Percentiles rank a stretch among this genome's conserved stretches.
phyloP scores from a whole-genome alignment of 2,113 vertebrate species.

The Nipponia nippon region DNA sequence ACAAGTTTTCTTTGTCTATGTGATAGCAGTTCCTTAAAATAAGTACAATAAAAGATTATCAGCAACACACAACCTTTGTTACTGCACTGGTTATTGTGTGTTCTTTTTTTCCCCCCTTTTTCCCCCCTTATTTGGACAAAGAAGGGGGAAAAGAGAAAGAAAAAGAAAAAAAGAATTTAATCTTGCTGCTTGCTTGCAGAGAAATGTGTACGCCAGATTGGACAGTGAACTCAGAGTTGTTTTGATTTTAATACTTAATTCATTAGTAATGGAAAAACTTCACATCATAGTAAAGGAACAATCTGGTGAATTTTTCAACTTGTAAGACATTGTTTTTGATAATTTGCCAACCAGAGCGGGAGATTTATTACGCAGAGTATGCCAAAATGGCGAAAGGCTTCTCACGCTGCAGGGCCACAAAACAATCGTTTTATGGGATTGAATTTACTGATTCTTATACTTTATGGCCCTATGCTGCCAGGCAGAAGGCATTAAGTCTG shows the following conservation, averaged over 20 bases:
- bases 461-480: neutral
- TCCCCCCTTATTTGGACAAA: neutral
- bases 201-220: neutral
- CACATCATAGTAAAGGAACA: constrained; percentile 41
- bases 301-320: constrained; percentile 55
- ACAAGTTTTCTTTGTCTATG: neutral
- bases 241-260: constrained; percentile 64
- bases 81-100: neutral
- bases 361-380: constrained; percentile 4
- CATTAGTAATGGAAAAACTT: constrained; percentile 66
- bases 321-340: constrained; percentile 52
- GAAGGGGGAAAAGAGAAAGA: neutral
- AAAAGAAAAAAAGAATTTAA: neutral
- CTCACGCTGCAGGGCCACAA: neutral
- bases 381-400: constrained; percentile 42
- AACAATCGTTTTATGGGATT: neutral
- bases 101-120: rapidly evolving
- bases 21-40: neutral
- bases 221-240: constrained; percentile 22
- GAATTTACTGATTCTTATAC: neutral
- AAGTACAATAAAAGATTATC: neutral
- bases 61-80: neutral
- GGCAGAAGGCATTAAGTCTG: neutral
- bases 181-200: neutral
- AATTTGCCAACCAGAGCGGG: neutral